Base-by-base conservation (phyloP, 2,888 invertebrate species). In the Tenthredo livida region DNA sequence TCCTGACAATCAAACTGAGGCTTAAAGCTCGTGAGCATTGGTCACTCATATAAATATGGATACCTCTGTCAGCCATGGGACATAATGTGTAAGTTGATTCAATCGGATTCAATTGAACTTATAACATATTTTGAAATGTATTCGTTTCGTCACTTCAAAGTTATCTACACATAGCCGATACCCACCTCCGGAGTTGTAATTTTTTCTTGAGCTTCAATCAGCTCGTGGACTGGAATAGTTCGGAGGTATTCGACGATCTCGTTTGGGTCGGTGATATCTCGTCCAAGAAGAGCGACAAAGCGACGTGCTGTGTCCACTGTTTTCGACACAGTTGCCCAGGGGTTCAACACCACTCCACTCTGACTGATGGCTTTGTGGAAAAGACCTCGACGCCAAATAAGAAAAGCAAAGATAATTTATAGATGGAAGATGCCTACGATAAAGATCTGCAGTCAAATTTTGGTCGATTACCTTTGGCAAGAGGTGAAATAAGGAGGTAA, bases 351-450 rank as follows among this genome's bases (percentile, higher is more conserved):
- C 4, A 78, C 58, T 33, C 90, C 91, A 72, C 92, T 92, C 70
- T 91, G 90, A 25, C 85, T n/a, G 43, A 92, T 91, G 4, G 89
- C 91, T 80, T 90, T 91, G 84, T 91, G 90, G 37, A 92, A 90
- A 0, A 92, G 87, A 5, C 90, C 92, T 92, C 21, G 4, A 85
- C 5, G 33, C 73, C 29, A 9, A 33, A 29, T 15, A 40, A 80
- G 25, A 37, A 17, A 61, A 21, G 40, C 15, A 2, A 72, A 37
- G 21, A 43, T 72, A 6, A n/a, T 72, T 21, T 0, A 6, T 10
- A 43, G 7, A 10, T 21, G 72, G 25, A 25, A 50, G 1, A 77
- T 29, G 3, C 2, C 15, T 29, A 3, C 17, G 29, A 54, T 50
- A 12, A 47, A 47, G 0, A 47, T 25, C 47, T 9, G 12, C 15